phyloP scores from a whole-genome alignment of 2,888 invertebrate species.

The Shargacucullia verbasci region DNA sequence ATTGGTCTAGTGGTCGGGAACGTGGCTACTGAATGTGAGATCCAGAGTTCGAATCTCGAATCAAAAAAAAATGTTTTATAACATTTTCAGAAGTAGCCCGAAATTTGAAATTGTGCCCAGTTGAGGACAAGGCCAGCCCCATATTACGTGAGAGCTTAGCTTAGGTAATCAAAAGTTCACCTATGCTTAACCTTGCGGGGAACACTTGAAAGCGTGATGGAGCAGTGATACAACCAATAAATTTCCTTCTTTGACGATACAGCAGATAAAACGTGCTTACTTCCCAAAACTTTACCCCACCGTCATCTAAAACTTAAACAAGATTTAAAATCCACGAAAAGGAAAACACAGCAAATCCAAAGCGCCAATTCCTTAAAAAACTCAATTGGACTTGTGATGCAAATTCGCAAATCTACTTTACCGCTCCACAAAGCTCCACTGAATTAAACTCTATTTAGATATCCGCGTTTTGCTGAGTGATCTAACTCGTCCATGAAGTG shows the following conservation, averaged over 20 bases:
- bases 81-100: too few relatives aligned
- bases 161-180: too few relatives aligned
- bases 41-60: too few relatives aligned
- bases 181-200: too few relatives aligned
- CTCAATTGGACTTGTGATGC: slow-evolving; percentile 60
- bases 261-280: slow-evolving; percentile 1
- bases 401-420: slow-evolving; percentile 60
- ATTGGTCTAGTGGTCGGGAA: too few relatives aligned
- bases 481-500: slow-evolving; percentile 56
- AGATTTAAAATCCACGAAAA: slow-evolving; percentile 33
- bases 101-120: too few relatives aligned
- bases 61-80: too few relatives aligned
- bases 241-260: not conserved
- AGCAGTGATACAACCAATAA: too few relatives aligned
- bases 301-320: slow-evolving; percentile 25
- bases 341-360: slow-evolving; percentile 34
- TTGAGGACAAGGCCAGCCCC: too few relatives aligned
- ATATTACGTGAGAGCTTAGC: too few relatives aligned
- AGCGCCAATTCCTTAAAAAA: slow-evolving; percentile 54
- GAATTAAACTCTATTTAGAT: slow-evolving; percentile 66
- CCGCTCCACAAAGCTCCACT: slow-evolving; percentile 47
- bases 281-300: slow-evolving; percentile 4
- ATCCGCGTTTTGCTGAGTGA: slow-evolving; percentile 57
- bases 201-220: too few relatives aligned
- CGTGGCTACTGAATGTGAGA: too few relatives aligned